These are phyloP conservation scores for Pocillopora verrucosa DNA, from an alignment of 64 coral and sea anemone genomes.

Conservation along the genomic window DNA sequence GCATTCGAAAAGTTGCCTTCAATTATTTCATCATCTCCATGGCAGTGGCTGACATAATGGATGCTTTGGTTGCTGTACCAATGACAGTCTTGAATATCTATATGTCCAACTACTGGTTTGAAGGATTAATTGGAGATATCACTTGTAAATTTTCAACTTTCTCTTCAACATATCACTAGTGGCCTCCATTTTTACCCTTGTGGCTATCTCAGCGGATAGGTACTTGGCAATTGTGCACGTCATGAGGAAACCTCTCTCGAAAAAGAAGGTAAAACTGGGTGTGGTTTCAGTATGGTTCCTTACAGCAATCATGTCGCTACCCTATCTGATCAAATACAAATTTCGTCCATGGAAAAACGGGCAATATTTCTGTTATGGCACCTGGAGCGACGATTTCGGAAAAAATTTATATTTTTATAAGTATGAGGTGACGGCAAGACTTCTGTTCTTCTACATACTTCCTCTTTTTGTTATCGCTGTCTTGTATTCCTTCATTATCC, in stretches of 20 bases:
- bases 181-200: slow-evolving; percentile 48
- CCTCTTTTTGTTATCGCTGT: slow-evolving; percentile 58
- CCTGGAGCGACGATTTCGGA: slow-evolving; percentile 1
- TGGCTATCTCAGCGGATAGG: slow-evolving; percentile 59
- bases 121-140: slow-evolving; percentile 54
- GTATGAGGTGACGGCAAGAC: slow-evolving; percentile 36
- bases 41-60: slow-evolving; percentile 64
- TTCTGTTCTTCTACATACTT: slow-evolving; percentile 42
- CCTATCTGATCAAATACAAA: slow-evolving; percentile 43
- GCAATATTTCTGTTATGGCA: not conserved
- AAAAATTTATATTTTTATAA: not conserved
- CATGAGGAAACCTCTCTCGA: slow-evolving; percentile 54
- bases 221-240: slow-evolving; percentile 69
- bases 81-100: slow-evolving; percentile 23
- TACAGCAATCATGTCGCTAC: slow-evolving; percentile 5
- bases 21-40: slow-evolving; percentile 72
- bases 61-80: slow-evolving; percentile 50
- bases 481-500: slow-evolving; percentile 65
- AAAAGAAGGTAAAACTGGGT: slow-evolving; percentile 28
- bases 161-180: slow-evolving; percentile 30
- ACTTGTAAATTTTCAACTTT: slow-evolving; percentile 53
- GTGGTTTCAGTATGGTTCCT: slow-evolving; percentile 48
- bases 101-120: slow-evolving; percentile 32
- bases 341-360: not conserved
- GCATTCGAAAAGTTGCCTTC: slow-evolving; percentile 60